These are phyloP conservation scores for Pogonomyrmex barbatus DNA, from an alignment of 1,140 invertebrate genomes.

Conservation along the genomic window DNA sequence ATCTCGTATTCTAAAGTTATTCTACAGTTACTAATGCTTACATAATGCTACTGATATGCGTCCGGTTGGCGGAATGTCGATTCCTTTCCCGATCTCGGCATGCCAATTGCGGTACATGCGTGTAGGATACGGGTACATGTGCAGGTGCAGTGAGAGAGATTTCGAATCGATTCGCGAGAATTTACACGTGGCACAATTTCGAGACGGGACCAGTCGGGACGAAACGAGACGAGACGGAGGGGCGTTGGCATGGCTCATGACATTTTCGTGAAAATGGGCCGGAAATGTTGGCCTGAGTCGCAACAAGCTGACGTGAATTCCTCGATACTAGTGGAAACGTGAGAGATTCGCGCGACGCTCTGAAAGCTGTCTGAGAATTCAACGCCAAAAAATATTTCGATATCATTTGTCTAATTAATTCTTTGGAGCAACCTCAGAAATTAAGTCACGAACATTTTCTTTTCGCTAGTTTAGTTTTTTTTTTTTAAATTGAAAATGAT, in stretches of 20 bases:
- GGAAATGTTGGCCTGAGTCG: conserved; percentile 62
- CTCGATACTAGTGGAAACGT: conserved; percentile 33
- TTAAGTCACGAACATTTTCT: background rate
- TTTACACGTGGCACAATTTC: conserved; percentile 52
- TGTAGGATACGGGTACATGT: conserved; percentile 15
- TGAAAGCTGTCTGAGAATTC: background rate
- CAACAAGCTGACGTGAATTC: background rate
- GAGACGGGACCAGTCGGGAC: conserved; percentile 13
- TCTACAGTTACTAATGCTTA: background rate
- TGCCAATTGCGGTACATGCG: background rate
- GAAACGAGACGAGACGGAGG: conserved; percentile 39
- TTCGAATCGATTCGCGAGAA: conserved; percentile 64
- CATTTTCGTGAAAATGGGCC: conserved; percentile 65
- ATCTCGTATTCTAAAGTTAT: background rate
- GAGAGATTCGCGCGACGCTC: background rate
- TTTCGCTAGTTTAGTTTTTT: background rate
- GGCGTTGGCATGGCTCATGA: conserved; percentile 42
- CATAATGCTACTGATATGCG: conserved; percentile 34
- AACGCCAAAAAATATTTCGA: background rate
- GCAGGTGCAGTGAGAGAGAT: conserved; percentile 55
- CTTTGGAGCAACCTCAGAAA: background rate
- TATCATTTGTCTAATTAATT: background rate
- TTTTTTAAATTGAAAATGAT: background rate
- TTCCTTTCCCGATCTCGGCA: conserved; percentile 64
- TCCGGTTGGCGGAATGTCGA: conserved; percentile 33